Conservation (phyloP, 1,140 invertebrate genomes). For the Ips typographus region DNA sequence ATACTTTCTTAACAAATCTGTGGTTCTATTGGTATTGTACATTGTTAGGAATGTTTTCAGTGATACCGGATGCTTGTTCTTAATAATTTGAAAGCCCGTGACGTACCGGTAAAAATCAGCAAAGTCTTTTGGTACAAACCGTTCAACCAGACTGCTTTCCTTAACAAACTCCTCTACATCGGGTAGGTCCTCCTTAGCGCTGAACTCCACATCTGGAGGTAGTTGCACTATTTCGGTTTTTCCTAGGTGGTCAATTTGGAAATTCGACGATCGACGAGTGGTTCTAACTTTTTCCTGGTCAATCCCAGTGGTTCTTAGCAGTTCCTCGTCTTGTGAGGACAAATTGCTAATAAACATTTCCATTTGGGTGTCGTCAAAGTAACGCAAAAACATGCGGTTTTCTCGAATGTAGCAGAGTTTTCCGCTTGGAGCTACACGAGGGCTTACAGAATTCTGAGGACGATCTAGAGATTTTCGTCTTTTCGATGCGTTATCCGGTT, state of each 20-base stretch:
- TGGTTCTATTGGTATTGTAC: slow-evolving; percentile 40
- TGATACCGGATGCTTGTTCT: slow-evolving; percentile 38
- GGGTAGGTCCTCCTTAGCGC: slow-evolving; percentile 30
- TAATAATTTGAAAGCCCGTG: slow-evolving; percentile 41
- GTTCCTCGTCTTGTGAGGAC: slow-evolving; percentile 18
- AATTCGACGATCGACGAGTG: slow-evolving; percentile 7
- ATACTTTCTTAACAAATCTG: slow-evolving; percentile 36
- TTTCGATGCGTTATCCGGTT: slow-evolving; percentile 3
- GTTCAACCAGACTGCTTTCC: slow-evolving; percentile 36
- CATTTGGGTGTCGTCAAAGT: slow-evolving; percentile 40
- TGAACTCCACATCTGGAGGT: slow-evolving; percentile 32
- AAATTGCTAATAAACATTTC: slow-evolving; percentile 36
- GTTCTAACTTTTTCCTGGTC: slow-evolving; percentile 21
- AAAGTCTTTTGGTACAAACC: slow-evolving; percentile 40
- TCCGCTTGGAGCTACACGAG: slow-evolving; percentile 30
- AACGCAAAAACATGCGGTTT: slow-evolving; percentile 36
- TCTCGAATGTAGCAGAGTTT: slow-evolving; percentile 39
- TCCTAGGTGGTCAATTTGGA: background rate
- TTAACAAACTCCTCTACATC: slow-evolving; percentile 38
- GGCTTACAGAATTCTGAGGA: slow-evolving; percentile 17
- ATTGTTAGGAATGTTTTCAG: slow-evolving; percentile 40
- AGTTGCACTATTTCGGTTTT: slow-evolving; percentile 35
- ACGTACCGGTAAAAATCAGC: slow-evolving; percentile 39
- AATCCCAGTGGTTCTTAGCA: slow-evolving; percentile 16
- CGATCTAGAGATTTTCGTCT: slow-evolving; percentile 23